Conservation (phyloP, 1,140 invertebrate species). For the Tetraneura akinire region DNA sequence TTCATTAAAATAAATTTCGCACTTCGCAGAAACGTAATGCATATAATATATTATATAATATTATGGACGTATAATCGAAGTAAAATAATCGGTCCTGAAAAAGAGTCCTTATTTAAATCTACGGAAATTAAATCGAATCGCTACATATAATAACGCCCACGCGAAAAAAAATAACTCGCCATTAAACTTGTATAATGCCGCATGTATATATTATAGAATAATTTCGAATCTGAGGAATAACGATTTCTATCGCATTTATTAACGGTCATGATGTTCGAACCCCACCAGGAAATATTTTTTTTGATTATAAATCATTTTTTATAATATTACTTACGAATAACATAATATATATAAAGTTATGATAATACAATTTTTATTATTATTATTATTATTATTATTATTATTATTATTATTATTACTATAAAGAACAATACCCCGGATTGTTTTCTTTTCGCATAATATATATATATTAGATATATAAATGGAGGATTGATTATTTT, state of each 20-base stretch:
- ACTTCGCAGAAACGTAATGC: no score
- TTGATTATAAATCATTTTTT: neutral
- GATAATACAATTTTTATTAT: no score
- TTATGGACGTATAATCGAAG: neutral
- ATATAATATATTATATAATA: neutral
- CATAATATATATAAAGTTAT: no score
- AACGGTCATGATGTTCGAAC: neutral
- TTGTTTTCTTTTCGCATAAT: neutral
- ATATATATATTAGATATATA: neutral
- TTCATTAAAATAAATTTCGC: no score
- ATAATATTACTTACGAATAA: no score
- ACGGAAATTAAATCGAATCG: conserved; percentile 5
- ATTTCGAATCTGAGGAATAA: neutral
- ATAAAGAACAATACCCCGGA: neutral
- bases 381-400: no score
- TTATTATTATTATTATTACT: neutral
- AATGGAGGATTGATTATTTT: neutral
- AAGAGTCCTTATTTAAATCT: conserved; percentile 11
- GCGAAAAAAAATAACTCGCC: neutral
- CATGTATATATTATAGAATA: no score
- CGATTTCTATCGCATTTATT: conserved; percentile 4
- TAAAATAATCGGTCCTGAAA: neutral
- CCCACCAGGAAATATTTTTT: neutral
- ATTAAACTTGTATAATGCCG: neutral
- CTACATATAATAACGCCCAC: conserved; percentile 11